Evolutionary conservation across 2,113 vertebrate species (phyloP), one percentile per base, ranked within the genome.

Genomic region (Epinephelus lanceolatus): DNA sequence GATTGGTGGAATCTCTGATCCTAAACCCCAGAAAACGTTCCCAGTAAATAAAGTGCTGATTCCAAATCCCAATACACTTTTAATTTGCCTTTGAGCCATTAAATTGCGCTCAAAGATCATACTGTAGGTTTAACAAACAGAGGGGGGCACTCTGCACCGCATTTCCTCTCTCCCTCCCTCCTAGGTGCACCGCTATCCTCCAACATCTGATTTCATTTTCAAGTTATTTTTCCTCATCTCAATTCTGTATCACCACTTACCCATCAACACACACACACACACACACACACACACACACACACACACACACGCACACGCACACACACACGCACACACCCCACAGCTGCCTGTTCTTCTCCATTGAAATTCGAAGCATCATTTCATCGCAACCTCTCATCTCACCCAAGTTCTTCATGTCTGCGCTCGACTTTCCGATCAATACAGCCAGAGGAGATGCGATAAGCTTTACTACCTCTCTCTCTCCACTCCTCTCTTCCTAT

Each of bases 381-480:
- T 33, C 66, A 69, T 30, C 25, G 5, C 25, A 30, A 30, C 47
- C 66, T 52, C 66, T 51, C 47, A 27, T 68, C 25, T 69, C 25
- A 52, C 25, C 25, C 0, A 1, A 42, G 53, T 71, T 57, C 53
- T 19, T 47, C 37, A 72, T 59, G 19, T 56, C 30, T 56, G 53
- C 47, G 55, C 53, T 57, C 8, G 19, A 71, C 21, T 47, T 72
- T 23, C 19, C 40, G 6, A 72, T 59, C n/a, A 59, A 27, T 59
- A 47, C 37, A 47, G 56, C 56, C 55, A 47, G 40, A 47, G 55
- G 40, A 60, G 71, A 19, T 72, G 71, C 2, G 40, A 47, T 72
- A 60, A 60, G 71, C 37, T 57, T 19, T 45, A 12, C 33, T 45
- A 49, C 40, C n/a, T 65, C 13, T 65, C 30, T 40, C 2, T 65